These are phyloP conservation scores for Amphiduros pacificus DNA, from an alignment of 2,888 invertebrate genomes.

Conservation along the genomic window DNA sequence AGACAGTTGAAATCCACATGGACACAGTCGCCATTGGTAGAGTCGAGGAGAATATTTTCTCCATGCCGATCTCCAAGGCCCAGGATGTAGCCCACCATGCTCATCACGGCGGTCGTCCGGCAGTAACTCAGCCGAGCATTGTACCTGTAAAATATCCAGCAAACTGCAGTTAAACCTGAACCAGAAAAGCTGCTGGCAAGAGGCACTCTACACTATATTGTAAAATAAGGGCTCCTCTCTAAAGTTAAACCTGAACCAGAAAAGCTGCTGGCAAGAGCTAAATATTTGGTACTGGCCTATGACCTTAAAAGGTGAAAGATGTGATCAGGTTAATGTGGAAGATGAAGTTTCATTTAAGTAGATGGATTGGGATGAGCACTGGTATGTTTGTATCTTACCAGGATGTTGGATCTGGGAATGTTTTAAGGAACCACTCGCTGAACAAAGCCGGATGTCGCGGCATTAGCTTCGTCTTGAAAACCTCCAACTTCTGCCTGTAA, in stretches of 20 bases:
- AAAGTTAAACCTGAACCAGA: too few relatives aligned
- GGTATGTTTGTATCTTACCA: too few relatives aligned
- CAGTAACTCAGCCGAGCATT: slow-evolving; percentile 87
- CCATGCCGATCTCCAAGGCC: slow-evolving; percentile 73
- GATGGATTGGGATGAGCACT: too few relatives aligned
- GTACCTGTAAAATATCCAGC: slow-evolving; percentile 76
- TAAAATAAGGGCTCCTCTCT: too few relatives aligned
- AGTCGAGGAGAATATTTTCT: slow-evolving; percentile 90
- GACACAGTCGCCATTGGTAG: slow-evolving; percentile 87
- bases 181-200: too few relatives aligned
- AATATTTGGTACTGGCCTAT: too few relatives aligned
- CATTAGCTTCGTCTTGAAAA: slow-evolving; percentile 65
- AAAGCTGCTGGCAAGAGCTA: too few relatives aligned
- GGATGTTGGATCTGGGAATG: slow-evolving; percentile 85
- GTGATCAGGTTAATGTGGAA: too few relatives aligned
- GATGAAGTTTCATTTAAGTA: too few relatives aligned
- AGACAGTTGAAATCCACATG: slow-evolving; percentile 99
- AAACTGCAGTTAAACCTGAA: too few relatives aligned
- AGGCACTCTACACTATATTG: too few relatives aligned
- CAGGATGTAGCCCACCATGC: slow-evolving; percentile 64
- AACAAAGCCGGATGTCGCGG: slow-evolving; percentile 79
- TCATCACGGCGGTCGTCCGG: slow-evolving; percentile 94
- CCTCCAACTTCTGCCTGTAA: slow-evolving; percentile 41
- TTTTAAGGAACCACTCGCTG: slow-evolving; percentile 87
- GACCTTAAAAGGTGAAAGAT: too few relatives aligned